phyloP scores from a whole-genome alignment of 2,888 invertebrate species.

The Gortyna flavago region DNA sequence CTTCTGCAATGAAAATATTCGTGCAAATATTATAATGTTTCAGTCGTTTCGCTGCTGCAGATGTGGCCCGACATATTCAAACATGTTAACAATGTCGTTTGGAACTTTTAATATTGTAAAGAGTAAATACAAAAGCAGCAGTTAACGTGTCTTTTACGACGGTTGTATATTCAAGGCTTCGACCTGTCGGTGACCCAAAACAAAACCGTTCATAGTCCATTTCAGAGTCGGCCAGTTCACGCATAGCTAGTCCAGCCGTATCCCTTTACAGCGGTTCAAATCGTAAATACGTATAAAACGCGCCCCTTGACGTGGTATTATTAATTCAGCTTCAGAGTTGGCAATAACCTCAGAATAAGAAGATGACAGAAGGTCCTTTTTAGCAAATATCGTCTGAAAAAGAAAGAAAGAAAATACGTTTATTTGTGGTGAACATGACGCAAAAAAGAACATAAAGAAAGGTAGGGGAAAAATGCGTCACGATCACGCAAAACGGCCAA shows the following conservation, averaged over 20 bases:
- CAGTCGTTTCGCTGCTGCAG: constrained; percentile 21
- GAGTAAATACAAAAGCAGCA: constrained; percentile 15
- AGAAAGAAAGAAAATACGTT: too few species aligned
- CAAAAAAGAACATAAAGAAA: too few species aligned
- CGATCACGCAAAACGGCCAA: too few species aligned
- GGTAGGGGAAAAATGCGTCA: too few species aligned
- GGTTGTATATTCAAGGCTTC: constrained; percentile 43
- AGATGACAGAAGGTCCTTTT: constrained; percentile 34
- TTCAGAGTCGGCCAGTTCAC: constrained; percentile 44
- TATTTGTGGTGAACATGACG: too few species aligned
- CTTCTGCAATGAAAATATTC: constrained; percentile 19
- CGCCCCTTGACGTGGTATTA: constrained; percentile 71
- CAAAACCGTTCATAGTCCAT: constrained; percentile 52
- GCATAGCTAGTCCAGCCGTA: constrained; percentile 26
- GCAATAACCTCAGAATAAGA: constrained; percentile 37
- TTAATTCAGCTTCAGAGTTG: constrained; percentile 74
- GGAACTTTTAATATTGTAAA: constrained; percentile 31
- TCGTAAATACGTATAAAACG: constrained; percentile 73
- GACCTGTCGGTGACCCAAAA: constrained; percentile 27
- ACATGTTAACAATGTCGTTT: constrained; percentile 24
- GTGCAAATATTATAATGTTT: constrained; percentile 19
- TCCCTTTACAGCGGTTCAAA: constrained; percentile 64
- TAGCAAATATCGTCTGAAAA: background rate
- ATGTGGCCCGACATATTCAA: constrained; percentile 7
- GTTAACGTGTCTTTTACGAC: constrained; percentile 46